Evolutionary conservation across 2,888 invertebrate species (phyloP).

Genomic region (Candidula unifasciata): DNA sequence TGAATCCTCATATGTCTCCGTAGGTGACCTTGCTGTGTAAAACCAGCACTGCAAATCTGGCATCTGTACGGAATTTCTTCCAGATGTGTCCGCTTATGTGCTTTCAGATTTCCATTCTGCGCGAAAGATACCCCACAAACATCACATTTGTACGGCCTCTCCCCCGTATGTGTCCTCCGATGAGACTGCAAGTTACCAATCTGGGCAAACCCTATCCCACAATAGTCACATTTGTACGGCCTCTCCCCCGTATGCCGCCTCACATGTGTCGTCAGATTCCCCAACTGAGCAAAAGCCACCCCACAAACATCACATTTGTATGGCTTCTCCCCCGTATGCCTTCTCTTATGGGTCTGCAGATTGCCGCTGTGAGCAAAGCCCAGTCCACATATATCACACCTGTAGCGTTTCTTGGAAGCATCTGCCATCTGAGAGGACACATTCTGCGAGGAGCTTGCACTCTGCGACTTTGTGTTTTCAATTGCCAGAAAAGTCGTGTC

Average conservation of each 20-base stretch:
- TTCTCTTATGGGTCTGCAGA: slow-evolving; percentile 6
- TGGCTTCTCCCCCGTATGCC: slow-evolving; percentile 34
- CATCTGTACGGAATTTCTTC: slow-evolving; percentile 50
- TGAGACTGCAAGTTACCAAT: slow-evolving; percentile 47
- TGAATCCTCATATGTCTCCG: slow-evolving; percentile 26
- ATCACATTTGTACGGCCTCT: slow-evolving; percentile 50
- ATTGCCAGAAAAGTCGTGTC: not conserved
- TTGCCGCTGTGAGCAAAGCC: slow-evolving; percentile 33
- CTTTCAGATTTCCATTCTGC: slow-evolving; percentile 43
- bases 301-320: slow-evolving; percentile 43
- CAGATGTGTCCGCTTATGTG: slow-evolving; percentile 47
- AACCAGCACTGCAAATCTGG: slow-evolving; percentile 14
- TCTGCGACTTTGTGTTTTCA: not conserved
- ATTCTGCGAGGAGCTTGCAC: not conserved
- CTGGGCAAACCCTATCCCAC: slow-evolving; percentile 47
- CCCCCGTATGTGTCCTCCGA: slow-evolving; percentile 46
- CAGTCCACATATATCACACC: slow-evolving; percentile 40
- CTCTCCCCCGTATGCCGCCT: slow-evolving; percentile 18
- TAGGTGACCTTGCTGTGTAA: slow-evolving; percentile 20
- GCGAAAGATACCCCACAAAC: slow-evolving; percentile 49
- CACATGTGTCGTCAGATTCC: not conserved
- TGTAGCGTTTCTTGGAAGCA: not conserved
- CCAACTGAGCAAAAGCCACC: slow-evolving; percentile 1
- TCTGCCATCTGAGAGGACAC: not conserved
- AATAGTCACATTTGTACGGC: slow-evolving; percentile 44